Conservation (phyloP, 2,888 invertebrate genomes). For the Vandiemenella viatica region DNA sequence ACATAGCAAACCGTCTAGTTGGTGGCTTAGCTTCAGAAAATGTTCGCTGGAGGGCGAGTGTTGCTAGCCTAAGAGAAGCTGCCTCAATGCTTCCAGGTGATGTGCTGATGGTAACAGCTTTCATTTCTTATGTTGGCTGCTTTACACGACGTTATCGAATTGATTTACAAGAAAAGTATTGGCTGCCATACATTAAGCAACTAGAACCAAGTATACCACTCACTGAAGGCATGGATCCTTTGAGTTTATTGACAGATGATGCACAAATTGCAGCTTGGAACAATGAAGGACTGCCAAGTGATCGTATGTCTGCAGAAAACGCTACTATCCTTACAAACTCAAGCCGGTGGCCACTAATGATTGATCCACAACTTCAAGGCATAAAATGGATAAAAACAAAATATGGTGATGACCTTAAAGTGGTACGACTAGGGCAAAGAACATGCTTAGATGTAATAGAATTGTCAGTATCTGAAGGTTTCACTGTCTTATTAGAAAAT, state of each 20-base stretch:
- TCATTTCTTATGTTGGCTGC: constrained; percentile 89
- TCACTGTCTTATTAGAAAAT: constrained; percentile 70
- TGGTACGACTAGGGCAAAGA: constrained; percentile 56
- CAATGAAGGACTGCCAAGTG: constrained; percentile 81
- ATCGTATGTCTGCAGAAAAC: constrained; percentile 88
- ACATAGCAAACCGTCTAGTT: constrained; percentile 79
- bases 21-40: constrained; percentile 89
- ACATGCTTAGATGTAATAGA: constrained; percentile 76
- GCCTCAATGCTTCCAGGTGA: constrained; percentile 76
- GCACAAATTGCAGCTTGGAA: constrained; percentile 89
- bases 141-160: constrained; percentile 72
- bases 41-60: constrained; percentile 60
- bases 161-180: constrained; percentile 60
- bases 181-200: constrained; percentile 64
- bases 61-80: constrained; percentile 45
- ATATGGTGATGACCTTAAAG: constrained; percentile 53
- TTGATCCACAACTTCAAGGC: constrained; percentile 84
- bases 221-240: constrained; percentile 63
- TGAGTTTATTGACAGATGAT: constrained; percentile 76
- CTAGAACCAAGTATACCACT: constrained; percentile 58
- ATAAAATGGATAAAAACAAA: constrained; percentile 88
- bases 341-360: constrained; percentile 86
- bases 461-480: constrained; percentile 54
- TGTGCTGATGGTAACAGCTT: constrained; percentile 74
- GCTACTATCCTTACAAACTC: constrained; percentile 82